Percentiles rank a stretch among this genome's conserved stretches.
These are phyloP conservation scores for Hippasteria phrygiana DNA, from an alignment of 53 echinoderm and acorn worm genomes.

Conservation along the genomic window DNA sequence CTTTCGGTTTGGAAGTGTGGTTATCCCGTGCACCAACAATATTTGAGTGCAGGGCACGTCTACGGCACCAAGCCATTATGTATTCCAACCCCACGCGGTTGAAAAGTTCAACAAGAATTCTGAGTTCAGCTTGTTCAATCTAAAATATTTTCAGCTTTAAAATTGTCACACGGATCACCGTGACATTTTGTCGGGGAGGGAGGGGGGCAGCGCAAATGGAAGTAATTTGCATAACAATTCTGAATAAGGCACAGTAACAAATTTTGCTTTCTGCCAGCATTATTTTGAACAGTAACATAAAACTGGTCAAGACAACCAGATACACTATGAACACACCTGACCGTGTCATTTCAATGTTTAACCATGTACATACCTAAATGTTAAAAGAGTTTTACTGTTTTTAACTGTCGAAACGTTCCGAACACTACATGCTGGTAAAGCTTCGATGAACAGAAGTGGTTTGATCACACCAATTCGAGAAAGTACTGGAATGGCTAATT, in stretches of 20 bases:
- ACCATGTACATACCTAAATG: not conserved
- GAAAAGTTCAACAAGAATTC: no score
- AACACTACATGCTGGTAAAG: slow-evolving; percentile 30
- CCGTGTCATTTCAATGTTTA: not conserved
- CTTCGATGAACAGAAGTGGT: slow-evolving; percentile 1
- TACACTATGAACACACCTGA: no score
- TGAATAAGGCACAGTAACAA: slow-evolving; percentile 45
- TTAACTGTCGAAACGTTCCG: not conserved
- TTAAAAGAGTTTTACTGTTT: not conserved
- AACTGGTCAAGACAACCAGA: not conserved
- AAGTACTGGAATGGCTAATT: slow-evolving; percentile 62
- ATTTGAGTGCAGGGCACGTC: no score
- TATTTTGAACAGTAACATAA: not conserved
- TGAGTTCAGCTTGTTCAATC: no score
- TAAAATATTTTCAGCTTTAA: no score
- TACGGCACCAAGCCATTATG: no score
- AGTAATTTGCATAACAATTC: slow-evolving; percentile 23
- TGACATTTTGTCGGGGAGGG: no score
- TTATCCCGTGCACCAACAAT: no score
- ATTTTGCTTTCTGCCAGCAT: not conserved
- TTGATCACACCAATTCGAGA: slow-evolving; percentile 11
- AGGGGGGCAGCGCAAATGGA: not conserved
- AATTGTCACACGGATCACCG: no score
- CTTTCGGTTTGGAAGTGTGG: no score
- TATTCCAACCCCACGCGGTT: no score